A percentile compares a stretch with the other conserved stretches of the same genome.
These are phyloP conservation scores for Drosophila neocordata DNA, from an alignment of 1,140 invertebrate genomes.

Conservation along the genomic window DNA sequence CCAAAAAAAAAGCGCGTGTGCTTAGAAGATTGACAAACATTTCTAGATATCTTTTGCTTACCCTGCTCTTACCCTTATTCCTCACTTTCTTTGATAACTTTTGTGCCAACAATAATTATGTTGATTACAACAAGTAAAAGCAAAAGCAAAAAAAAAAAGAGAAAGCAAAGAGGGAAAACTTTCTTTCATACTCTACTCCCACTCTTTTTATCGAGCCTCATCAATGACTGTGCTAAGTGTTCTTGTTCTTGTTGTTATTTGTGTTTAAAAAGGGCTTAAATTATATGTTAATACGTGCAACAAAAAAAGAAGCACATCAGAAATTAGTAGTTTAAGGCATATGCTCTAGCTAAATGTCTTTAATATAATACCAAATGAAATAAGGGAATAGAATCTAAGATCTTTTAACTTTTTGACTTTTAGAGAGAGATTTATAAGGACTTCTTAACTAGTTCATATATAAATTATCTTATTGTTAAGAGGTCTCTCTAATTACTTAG, in stretches of 20 bases:
- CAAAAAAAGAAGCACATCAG: background rate
- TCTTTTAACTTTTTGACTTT: too few species aligned
- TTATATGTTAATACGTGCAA: constrained; percentile 14
- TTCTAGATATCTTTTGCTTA: constrained; percentile 7
- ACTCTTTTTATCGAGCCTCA: constrained; percentile 28
- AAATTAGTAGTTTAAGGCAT: constrained; percentile 4
- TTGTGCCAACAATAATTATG: constrained; percentile 61
- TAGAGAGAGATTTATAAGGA: too few species aligned
- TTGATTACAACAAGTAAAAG: constrained; percentile 45
- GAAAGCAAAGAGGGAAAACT: constrained; percentile 42
- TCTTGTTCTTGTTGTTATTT: constrained; percentile 39
- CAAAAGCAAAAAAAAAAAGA: constrained; percentile 19
- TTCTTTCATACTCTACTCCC: constrained; percentile 5
- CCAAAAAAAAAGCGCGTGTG: constrained; percentile 17
- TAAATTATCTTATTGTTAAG: too few species aligned
- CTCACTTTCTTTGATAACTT: constrained; percentile 25
- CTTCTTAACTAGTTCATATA: too few species aligned
- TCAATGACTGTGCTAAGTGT: constrained; percentile 56
- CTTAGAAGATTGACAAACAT: constrained; percentile 38
- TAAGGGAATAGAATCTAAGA: too few species aligned
- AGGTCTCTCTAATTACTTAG: too few species aligned
- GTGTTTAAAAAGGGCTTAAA: constrained; percentile 10
- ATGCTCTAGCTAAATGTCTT: background rate
- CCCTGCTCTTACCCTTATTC: background rate
- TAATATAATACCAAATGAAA: too few species aligned